Base-by-base conservation (phyloP, 1,140 invertebrate species). In the Drosophila biarmipes region DNA sequence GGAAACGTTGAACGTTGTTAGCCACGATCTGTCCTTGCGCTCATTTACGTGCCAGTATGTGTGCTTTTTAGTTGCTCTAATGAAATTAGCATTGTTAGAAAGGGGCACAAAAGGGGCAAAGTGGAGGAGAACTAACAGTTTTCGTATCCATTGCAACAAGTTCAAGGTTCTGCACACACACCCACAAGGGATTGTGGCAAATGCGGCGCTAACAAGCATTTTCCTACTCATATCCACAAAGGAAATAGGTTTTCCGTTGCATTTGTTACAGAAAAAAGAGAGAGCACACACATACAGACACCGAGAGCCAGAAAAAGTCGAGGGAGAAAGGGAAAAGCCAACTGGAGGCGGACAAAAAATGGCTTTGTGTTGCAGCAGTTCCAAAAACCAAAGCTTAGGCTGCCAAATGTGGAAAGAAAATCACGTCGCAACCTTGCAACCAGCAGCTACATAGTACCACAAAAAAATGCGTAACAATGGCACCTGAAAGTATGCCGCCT, bases 201-300 rank as follows among this genome's bases (percentile, higher is more conserved):
- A 66, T 76, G 53, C 42, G 59, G 56, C 40, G 67, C 82, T 87
- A 87, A 87, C 82, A 87, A 87, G 82, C 84, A 77, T 76, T 87
- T 87, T 76, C 82, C 84, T 87, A 57, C 75, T 82, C 75, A 77
- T 82, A 87, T 87, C 72, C 71, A 71, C 64, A 86, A 75, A 78
- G 81, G 73, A 86, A 86, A 81, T 86, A 56, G 64, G 78, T 78
- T 80, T 86, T 86, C 81, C 81, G 77, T 80, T 86, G 78, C 81
- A 80, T 78, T 80, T 80, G 72, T 62, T 78, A 78, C 58, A 64
- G 31, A 46, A 64, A 80, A 45, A 14, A 17, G 37, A 37, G 2
- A 71, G 35, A 37, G 31, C 21, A 31, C 45, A 69, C 45, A 64
- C 8, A 35, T 5, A 24, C 24, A 21, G 4, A 21, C 21, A 24